Conservation (phyloP, 1,140 invertebrate genomes). For the Coptotermes formosanus region DNA sequence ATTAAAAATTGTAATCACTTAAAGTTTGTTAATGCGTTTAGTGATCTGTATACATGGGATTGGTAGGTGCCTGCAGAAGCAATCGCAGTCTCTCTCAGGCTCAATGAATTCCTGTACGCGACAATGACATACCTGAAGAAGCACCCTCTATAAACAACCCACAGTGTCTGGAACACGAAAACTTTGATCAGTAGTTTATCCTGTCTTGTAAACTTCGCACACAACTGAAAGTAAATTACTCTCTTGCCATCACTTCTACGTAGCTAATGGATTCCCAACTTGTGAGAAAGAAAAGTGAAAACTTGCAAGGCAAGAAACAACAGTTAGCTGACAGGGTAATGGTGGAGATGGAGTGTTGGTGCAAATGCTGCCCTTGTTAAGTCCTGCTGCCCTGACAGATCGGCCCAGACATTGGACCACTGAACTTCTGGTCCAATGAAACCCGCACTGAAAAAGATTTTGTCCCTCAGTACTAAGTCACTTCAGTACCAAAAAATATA, state of each 20-base stretch:
- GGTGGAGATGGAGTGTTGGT: not conserved
- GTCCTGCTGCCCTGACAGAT: not conserved
- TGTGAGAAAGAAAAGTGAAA: slow-evolving; percentile 13
- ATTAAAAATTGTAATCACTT: no score
- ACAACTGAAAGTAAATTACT: not conserved
- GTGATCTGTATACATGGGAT: no score
- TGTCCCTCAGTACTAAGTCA: no score
- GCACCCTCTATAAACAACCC: not conserved
- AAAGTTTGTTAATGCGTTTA: no score
- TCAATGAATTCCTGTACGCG: no score
- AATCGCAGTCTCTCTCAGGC: no score
- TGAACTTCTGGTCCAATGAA: not conserved
- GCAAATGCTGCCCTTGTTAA: not conserved
- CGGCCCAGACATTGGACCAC: not conserved
- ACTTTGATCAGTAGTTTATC: not conserved
- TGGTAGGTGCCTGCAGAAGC: no score
- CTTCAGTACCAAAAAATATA: no score
- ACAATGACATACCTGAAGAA: not conserved
- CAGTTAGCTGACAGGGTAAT: not conserved
- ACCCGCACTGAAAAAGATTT: no score
- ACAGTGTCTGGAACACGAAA: not conserved
- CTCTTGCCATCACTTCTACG: not conserved
- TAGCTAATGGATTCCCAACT: slow-evolving; percentile 11
- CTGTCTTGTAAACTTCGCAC: not conserved
- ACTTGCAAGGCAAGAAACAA: not conserved